Evolutionary conservation across 92 coral and sea anemone genomes (phyloP), one percentile per base, ranked within the genome.

Genomic region (Umimayanthus kanabou): DNA sequence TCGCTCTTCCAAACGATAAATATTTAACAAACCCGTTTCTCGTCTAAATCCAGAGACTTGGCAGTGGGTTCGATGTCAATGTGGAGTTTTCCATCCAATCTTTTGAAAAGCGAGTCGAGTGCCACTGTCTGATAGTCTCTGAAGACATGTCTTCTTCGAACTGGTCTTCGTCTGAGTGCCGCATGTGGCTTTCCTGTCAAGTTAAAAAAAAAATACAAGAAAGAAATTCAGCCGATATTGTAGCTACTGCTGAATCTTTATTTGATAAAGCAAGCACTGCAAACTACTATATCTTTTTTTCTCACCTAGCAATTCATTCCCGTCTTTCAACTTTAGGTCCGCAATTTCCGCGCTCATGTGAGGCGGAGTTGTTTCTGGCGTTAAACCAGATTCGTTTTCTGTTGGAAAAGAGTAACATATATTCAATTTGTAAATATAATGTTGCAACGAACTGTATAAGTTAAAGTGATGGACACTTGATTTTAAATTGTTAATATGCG

Each of bases 91-190:
- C 85, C 85, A 80, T 80, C 33, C 30, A 57, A 37, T 39, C 18
- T 39, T 39, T 80, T 80, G 71, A 80, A 80, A 57, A 80, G 73
- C 15, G 85, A 58, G 49, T 80, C 85, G 18, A 80, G 85, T 33
- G 85, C 85, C 23, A 80, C 67, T 39, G 85, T 80, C 53, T 80
- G 85, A 39, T 80, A 58, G 14, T 80, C 85, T 22, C 43, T 20
- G 67, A 33, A 80, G 29, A 58, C 71, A 37, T 73, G 61, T 33
- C 85, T 58, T 80, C 73, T 80, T 58, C 85, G 42, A 16, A 18
- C 49, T 39, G 18, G 29, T 20, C 85, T 6, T 57, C 85, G 40
- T 58, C 42, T 61, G 67, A 43, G 50, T 33, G 85, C 16, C 18
- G 53, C 85, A 37, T 9, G 50, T 4, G 47, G 49, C n/a, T 57